Percentiles rank a stretch among this genome's conserved stretches.
Evolutionary conservation across 2,888 invertebrate species (phyloP).

Genomic region (Molorchus minor): DNA sequence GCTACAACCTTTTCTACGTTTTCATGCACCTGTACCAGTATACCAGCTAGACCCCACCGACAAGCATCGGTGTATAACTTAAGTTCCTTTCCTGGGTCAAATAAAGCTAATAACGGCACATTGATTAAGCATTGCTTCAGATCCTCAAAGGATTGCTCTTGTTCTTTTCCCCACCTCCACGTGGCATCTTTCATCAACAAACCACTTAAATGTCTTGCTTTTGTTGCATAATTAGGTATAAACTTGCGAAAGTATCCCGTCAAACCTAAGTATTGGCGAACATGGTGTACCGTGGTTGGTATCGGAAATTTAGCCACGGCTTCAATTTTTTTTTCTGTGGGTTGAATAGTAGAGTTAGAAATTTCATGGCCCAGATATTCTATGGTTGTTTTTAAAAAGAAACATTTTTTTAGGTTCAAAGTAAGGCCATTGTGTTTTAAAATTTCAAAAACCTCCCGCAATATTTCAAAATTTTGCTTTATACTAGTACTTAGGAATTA

Average conservation of each 20-base stretch:
- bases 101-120: not conserved
- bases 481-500: constrained; percentile 30
- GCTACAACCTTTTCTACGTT: not conserved
- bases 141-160: not conserved
- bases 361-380: constrained; percentile 13
- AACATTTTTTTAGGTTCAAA: constrained; percentile 5
- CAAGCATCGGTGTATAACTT: constrained; percentile 2
- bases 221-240: not conserved
- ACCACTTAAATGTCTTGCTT: not conserved
- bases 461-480: constrained; percentile 22
- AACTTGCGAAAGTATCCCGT: not conserved
- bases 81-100: not conserved
- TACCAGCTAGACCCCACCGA: constrained; percentile 9
- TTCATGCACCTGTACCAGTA: not conserved
- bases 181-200: not conserved
- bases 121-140: not conserved
- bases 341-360: not conserved
- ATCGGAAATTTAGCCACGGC: not conserved
- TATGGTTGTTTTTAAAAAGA: constrained; percentile 1
- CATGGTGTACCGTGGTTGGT: not conserved
- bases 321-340: not conserved
- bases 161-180: not conserved
- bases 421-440: constrained; percentile 4
- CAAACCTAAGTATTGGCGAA: too few relatives aligned
- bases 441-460: constrained; percentile 11